Evolutionary conservation across 2,113 vertebrate genomes (phyloP).

Genomic region (Chamaetylas fuelleborni): DNA sequence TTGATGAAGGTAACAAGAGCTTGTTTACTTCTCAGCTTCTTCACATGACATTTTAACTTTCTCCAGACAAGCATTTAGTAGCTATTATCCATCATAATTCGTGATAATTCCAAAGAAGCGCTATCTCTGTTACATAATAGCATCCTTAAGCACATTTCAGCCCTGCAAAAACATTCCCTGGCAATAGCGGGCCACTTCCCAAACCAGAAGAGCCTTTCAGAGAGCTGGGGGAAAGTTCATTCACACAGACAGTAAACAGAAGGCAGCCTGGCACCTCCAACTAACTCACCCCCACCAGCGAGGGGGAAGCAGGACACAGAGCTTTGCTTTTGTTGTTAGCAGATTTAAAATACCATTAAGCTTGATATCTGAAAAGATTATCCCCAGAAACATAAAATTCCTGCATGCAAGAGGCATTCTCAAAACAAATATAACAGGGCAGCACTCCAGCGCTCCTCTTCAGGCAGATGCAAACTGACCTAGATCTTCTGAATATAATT

Average conservation of each 20-base stretch:
- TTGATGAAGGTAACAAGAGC: conserved; percentile 56
- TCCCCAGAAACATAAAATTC: not conserved
- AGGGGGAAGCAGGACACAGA: not conserved
- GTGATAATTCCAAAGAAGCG: not conserved
- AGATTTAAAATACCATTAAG: not conserved
- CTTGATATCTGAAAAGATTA: not conserved
- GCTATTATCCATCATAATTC: conserved; percentile 1
- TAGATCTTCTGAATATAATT: conserved; percentile 54
- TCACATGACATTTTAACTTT: conserved; percentile 44
- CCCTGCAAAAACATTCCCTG: conserved; percentile 48
- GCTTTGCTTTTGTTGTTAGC: not conserved
- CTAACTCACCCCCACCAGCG: not conserved
- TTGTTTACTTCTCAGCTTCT: conserved; percentile 56
- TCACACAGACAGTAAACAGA: not conserved
- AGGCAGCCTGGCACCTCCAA: not conserved
- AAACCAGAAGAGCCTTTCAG: not conserved
- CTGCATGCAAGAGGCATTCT: not conserved
- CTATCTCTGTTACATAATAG: conserved; percentile 55
- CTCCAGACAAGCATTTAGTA: not conserved
- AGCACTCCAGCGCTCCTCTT: not conserved
- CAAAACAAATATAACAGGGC: not conserved
- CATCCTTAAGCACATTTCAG: conserved; percentile 36
- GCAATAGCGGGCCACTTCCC: not conserved
- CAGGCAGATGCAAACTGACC: conserved; percentile 40
- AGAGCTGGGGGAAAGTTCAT: conserved; percentile 34